Evolutionary conservation across 1,140 invertebrate species (phyloP).

Genomic region (Pinna nobilis): DNA sequence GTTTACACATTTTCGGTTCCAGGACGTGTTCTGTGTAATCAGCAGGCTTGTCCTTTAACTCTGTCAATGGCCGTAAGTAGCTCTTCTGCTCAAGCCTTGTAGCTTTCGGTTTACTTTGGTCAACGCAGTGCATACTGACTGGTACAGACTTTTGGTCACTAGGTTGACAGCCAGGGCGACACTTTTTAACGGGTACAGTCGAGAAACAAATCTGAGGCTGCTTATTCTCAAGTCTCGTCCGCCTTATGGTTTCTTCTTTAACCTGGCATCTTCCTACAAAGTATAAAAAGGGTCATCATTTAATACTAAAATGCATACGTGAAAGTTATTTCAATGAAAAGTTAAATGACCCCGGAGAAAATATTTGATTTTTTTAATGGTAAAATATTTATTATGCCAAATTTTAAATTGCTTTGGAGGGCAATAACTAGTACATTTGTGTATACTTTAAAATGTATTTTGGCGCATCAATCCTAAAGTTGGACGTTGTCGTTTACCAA

Average conservation of each 20-base stretch:
- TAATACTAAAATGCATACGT: too few species aligned
- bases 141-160: background rate
- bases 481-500: too few species aligned
- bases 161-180: constrained; percentile 18
- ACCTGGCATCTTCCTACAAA: constrained; percentile 20
- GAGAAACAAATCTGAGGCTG: constrained; percentile 33
- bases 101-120: background rate
- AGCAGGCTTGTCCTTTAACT: constrained; percentile 4
- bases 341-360: too few species aligned
- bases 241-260: background rate
- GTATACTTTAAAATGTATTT: too few species aligned
- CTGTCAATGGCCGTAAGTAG: constrained; percentile 21
- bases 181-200: constrained; percentile 15
- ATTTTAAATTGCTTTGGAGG: too few species aligned
- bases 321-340: too few species aligned
- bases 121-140: constrained; percentile 26
- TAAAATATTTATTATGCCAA: too few species aligned
- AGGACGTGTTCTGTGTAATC: constrained; percentile 13
- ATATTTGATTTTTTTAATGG: too few species aligned
- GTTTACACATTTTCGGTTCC: constrained; percentile 29
- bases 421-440: too few species aligned
- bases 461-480: too few species aligned
- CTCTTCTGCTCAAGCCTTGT: constrained; percentile 1
- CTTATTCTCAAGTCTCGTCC: background rate
- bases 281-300: too few species aligned